Conservation (phyloP, 2,888 invertebrate species). For the Congeria kusceri region DNA sequence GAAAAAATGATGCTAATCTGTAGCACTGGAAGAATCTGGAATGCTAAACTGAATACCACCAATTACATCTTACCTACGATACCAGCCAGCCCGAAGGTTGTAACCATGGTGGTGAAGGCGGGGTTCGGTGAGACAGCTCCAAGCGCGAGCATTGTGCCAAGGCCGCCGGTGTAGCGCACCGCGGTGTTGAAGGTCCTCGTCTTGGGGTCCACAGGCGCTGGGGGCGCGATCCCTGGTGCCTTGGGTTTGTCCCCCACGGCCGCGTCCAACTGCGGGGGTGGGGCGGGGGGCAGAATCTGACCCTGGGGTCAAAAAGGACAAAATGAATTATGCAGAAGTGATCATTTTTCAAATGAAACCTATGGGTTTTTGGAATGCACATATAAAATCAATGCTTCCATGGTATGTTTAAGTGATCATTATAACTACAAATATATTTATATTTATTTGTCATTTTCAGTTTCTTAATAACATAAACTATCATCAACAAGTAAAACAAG, state of each 20-base stretch:
- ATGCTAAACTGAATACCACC: too few relatives aligned
- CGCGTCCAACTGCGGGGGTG: constrained; percentile 87
- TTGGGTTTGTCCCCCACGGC: constrained; percentile 77
- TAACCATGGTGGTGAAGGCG: constrained; percentile 94
- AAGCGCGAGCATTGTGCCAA: constrained; percentile 87
- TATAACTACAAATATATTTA: too few relatives aligned
- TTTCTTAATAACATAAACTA: too few relatives aligned
- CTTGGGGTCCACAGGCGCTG: constrained; percentile 89
- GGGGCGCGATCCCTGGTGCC: constrained; percentile 69
- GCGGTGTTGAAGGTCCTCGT: constrained; percentile 87
- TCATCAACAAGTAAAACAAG: too few relatives aligned
- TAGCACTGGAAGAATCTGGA: too few relatives aligned
- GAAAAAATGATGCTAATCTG: too few relatives aligned
- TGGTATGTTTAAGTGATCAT: too few relatives aligned
- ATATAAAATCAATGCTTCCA: too few relatives aligned
- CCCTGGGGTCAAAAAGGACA: constrained; percentile 87
- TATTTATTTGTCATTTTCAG: too few relatives aligned
- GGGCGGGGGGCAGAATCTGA: constrained; percentile 87
- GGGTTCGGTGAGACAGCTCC: constrained; percentile 92
- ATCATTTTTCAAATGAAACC: too few relatives aligned
- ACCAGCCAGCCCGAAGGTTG: constrained; percentile 93
- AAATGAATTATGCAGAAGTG: too few relatives aligned
- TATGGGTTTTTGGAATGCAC: too few relatives aligned
- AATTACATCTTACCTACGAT: constrained; percentile 88
- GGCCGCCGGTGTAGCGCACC: constrained; percentile 82